phyloP scores from a whole-genome alignment of 2,888 invertebrate genomes.

The Chaetogeoica ovagalla region DNA sequence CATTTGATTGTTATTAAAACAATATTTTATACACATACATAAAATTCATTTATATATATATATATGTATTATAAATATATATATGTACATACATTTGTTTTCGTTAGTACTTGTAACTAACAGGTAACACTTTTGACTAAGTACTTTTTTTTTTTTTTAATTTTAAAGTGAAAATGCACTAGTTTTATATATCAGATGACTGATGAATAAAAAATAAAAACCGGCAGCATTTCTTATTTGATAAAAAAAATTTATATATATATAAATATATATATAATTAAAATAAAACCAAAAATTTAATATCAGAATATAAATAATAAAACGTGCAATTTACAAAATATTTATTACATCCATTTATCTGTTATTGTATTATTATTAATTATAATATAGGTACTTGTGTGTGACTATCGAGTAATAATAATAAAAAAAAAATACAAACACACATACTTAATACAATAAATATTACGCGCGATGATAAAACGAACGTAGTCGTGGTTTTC shows the following conservation, averaged over 20 bases:
- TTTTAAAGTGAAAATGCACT: slow-evolving; percentile 49
- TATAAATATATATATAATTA: slow-evolving; percentile 37
- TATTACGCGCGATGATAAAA: slow-evolving; percentile 4
- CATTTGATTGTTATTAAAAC: slow-evolving; percentile 53
- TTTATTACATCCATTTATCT: not conserved
- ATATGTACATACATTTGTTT: slow-evolving; percentile 43
- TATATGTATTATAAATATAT: slow-evolving; percentile 33
- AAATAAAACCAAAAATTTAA: slow-evolving; percentile 49
- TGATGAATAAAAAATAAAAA: slow-evolving; percentile 34
- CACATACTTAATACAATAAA: slow-evolving; percentile 11
- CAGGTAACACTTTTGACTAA: slow-evolving; percentile 53
- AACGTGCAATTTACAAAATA: slow-evolving; percentile 32
- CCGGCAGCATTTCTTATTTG: slow-evolving; percentile 33
- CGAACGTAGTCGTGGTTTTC: not conserved
- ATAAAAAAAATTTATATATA: slow-evolving; percentile 13
- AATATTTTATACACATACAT: slow-evolving; percentile 36
- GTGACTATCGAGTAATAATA: slow-evolving; percentile 19
- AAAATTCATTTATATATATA: slow-evolving; percentile 28
- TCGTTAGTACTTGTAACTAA: slow-evolving; percentile 48
- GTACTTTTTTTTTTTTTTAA: slow-evolving; percentile 45
- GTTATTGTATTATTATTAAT: slow-evolving; percentile 5
- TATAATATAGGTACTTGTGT: not conserved
- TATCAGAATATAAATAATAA: slow-evolving; percentile 53
- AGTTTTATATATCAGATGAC: slow-evolving; percentile 28
- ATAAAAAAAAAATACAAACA: slow-evolving; percentile 18